Conservation (phyloP, 1,140 invertebrate genomes). For the Hypsibius dujardini region DNA sequence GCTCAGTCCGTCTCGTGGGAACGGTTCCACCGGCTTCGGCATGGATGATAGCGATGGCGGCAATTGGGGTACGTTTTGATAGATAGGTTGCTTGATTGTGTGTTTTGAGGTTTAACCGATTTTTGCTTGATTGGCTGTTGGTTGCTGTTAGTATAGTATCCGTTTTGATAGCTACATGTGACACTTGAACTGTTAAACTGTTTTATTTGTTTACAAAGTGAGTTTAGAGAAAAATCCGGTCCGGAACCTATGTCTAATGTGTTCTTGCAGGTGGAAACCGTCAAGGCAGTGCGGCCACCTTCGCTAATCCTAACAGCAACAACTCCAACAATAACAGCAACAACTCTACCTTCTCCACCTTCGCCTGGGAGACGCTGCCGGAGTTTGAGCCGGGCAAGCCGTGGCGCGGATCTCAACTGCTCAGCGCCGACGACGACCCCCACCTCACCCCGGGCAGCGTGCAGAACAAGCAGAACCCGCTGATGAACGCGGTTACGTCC, state of each 20-base stretch:
- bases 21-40: background rate
- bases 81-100: too few relatives aligned
- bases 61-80: background rate
- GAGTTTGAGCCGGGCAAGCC: constrained; percentile 96
- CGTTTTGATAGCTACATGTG: background rate
- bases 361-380: constrained; percentile 42
- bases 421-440: constrained; percentile 89
- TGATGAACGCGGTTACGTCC: constrained; percentile 28
- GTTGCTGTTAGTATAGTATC: too few relatives aligned
- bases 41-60: background rate
- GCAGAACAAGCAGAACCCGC: constrained; percentile 51
- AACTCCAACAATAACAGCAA: background rate
- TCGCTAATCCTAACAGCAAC: background rate
- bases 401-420: constrained; percentile 84
- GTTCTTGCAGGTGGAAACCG: background rate
- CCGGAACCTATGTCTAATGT: background rate
- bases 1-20: background rate
- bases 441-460: constrained; percentile 87
- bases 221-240: background rate
- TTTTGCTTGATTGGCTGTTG: too few relatives aligned
- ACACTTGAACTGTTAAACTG: too few relatives aligned
- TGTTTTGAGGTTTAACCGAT: too few relatives aligned
- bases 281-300: background rate
- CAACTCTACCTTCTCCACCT: background rate
- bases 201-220: too few relatives aligned